These are phyloP conservation scores for Dascillus cervinus DNA, from an alignment of 2,888 invertebrate genomes.

Conservation along the genomic window DNA sequence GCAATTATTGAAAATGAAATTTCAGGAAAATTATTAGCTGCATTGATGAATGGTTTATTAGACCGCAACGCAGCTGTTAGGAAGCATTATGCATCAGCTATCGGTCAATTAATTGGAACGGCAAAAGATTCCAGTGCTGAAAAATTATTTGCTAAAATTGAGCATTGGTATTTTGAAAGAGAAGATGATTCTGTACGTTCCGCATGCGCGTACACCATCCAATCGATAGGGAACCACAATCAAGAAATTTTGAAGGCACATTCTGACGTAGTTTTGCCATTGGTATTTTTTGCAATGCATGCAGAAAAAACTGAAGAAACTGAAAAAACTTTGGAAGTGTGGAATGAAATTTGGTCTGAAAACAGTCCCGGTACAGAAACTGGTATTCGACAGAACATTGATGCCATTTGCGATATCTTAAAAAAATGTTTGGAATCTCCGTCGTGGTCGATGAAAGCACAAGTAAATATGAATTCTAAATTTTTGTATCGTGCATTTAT, in stretches of 20 bases:
- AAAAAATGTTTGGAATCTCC: conserved; percentile 69
- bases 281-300: conserved; percentile 89
- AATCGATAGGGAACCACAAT: conserved; percentile 74
- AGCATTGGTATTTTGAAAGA: conserved; percentile 58
- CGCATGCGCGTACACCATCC: conserved; percentile 67
- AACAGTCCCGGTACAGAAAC: conserved; percentile 81
- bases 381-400: conserved; percentile 69
- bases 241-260: conserved; percentile 76
- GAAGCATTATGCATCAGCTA: conserved; percentile 74
- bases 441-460: conserved; percentile 82
- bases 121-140: conserved; percentile 70
- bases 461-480: conserved; percentile 41
- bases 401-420: conserved; percentile 62
- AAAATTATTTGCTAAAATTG: conserved; percentile 55
- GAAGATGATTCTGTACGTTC: conserved; percentile 71
- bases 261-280: conserved; percentile 65
- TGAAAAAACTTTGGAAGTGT: conserved; percentile 61
- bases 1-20: no score
- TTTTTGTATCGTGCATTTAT: neutral
- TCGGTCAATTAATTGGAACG: conserved; percentile 75
- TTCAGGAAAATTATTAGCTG: conserved; percentile 50
- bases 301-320: conserved; percentile 62
- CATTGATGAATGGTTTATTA: conserved; percentile 66
- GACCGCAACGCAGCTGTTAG: conserved; percentile 79
- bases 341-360: conserved; percentile 86